Evolutionary conservation across 2,113 vertebrate species (phyloP).

Genomic region (Zootoca vivipara): DNA sequence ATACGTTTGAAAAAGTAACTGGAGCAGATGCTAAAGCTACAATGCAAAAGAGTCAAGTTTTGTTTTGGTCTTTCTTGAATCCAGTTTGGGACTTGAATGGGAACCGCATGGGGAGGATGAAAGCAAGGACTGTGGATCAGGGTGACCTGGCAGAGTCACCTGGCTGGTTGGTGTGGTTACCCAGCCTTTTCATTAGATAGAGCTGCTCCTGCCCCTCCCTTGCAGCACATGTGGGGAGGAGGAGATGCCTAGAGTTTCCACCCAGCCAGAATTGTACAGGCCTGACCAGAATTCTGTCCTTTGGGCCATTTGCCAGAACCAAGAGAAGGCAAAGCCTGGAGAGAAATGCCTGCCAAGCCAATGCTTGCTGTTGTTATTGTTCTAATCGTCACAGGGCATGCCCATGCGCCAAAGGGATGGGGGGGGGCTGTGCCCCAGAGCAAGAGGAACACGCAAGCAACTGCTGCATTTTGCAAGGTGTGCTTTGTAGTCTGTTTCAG

Average conservation of each 20-base stretch:
- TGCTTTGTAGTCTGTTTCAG: too few species aligned
- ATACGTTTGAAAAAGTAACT: too few species aligned
- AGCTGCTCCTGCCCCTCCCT: not conserved
- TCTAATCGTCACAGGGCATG: not conserved
- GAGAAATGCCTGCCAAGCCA: not conserved
- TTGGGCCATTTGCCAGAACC: not conserved
- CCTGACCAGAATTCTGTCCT: not conserved
- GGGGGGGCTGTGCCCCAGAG: not conserved
- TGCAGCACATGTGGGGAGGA: not conserved
- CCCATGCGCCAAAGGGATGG: not conserved
- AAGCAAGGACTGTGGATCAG: not conserved
- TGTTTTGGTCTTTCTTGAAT: too few species aligned
- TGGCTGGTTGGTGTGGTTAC: not conserved
- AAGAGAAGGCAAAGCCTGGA: not conserved
- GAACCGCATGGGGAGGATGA: not conserved
- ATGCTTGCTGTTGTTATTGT: not conserved
- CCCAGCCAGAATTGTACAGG: not conserved
- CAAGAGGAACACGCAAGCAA: not conserved
- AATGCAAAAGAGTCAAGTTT: too few species aligned
- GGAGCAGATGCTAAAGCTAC: too few species aligned
- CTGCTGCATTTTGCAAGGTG: not conserved
- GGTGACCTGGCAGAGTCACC: too few species aligned
- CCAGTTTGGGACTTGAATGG: too few species aligned
- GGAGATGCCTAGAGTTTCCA: not conserved
- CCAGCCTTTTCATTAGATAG: not conserved